phyloP scores from a whole-genome alignment of 2,888 invertebrate genomes.

The Caenorhabditis panamensis region DNA sequence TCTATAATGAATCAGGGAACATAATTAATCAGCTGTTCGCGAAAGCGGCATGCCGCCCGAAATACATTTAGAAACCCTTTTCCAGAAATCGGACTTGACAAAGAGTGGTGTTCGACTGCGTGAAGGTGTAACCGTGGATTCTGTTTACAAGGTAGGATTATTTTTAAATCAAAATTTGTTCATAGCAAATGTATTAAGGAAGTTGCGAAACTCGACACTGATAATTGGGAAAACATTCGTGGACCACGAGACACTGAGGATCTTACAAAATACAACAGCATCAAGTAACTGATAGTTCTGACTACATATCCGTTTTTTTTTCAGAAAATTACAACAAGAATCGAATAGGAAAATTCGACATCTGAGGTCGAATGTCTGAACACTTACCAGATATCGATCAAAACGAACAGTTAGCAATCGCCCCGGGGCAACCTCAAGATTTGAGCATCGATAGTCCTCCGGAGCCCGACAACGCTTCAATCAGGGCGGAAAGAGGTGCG shows the following conservation, averaged over 20 bases:
- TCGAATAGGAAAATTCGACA: constrained; percentile 49
- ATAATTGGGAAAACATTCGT: constrained; percentile 79
- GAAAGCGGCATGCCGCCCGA: no score
- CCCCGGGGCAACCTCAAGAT: constrained; percentile 37
- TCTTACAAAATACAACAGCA: constrained; percentile 69
- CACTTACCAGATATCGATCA: constrained; percentile 58
- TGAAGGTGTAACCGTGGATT: constrained; percentile 74
- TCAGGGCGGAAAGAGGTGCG: constrained; percentile 58
- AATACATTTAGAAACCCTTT: no score
- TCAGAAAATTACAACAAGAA: constrained; percentile 60
- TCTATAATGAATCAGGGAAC: no score
- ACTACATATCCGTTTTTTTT: constrained; percentile 4
- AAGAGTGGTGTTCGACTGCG: constrained; percentile 71
- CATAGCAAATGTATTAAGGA: no score
- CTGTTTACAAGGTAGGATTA: constrained; percentile 73
- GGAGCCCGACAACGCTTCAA: constrained; percentile 65
- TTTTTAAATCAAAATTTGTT: no score
- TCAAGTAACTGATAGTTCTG: constrained; percentile 60
- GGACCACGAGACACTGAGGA: constrained; percentile 80
- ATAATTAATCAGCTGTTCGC: no score
- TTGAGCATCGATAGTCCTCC: constrained; percentile 61
- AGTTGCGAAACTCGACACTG: constrained; percentile 74
- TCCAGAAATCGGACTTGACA: constrained; percentile 67
- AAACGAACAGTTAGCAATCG: constrained; percentile 31
- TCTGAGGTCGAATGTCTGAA: constrained; percentile 66